Evolutionary conservation across 2,113 vertebrate genomes (phyloP), one percentile per base, ranked within the genome.

Genomic region (Chaenogobius annularis): DNA sequence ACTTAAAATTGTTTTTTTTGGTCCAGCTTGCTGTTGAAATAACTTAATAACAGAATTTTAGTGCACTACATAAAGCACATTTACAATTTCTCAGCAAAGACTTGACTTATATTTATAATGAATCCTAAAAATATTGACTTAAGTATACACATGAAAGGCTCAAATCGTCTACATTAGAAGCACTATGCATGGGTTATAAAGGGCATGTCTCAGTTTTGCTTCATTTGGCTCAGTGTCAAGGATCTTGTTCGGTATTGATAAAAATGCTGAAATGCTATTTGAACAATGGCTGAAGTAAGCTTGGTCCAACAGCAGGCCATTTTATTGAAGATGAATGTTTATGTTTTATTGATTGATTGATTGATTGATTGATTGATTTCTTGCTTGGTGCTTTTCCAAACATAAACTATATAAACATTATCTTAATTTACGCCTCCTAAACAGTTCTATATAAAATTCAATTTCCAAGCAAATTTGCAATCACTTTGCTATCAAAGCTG

Each of bases 401-500:
- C 26, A 65, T 63, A 37, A 13, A 26, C 31, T 50, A 15, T 48
- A 54, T 64, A 43, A 20, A 77, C 59, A 40, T 65, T 43, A 15
- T 9, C 12, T 20, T 52, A 19, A 69, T 72, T 79, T 66, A 52
- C 61, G 68, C 69, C 37, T 63, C 80, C n/a, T 69, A 72, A 74
- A 72, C 47, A 5, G 56, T 72, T 78, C 50, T 17, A 74, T 63
- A 82, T 78, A 67, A 81, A 80, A 74, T 63, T 40, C 23, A 12
- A 52, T 83, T 80, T 70, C 68, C 72, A 35, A 78, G 70, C 68
- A 72, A 68, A 74, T 84, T 82, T 77, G 73, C 79, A 73, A 70
- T 75, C 63, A 69, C 77, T 72, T 70, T 68, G 71, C 71, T 22
- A 77, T 83, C 70, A 81, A 73, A 81, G 70, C 78, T 68, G 37